Evolutionary conservation across 2,888 invertebrate species (phyloP).

Genomic region (Aleiodes testaceus): DNA sequence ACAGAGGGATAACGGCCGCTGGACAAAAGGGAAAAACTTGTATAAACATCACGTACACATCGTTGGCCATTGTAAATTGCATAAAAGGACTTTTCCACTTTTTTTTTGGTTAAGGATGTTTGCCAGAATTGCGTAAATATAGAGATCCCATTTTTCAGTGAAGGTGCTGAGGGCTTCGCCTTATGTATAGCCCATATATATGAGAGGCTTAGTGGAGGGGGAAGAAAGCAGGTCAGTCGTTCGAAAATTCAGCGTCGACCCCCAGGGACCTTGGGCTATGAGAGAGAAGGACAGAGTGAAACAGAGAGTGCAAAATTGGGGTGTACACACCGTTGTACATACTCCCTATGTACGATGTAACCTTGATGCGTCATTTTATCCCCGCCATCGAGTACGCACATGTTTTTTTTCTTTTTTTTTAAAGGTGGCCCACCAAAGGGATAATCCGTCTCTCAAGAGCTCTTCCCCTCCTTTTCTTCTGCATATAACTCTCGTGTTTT

Average conservation of each 20-base stretch:
- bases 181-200: slow-evolving; percentile 26
- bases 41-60: slow-evolving; percentile 48
- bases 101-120: slow-evolving; percentile 43
- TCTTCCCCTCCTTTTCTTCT: neutral
- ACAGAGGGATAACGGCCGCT: neutral
- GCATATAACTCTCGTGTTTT: slow-evolving; percentile 7
- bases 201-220: slow-evolving; percentile 39
- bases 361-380: slow-evolving; percentile 30
- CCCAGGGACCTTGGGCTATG: slow-evolving; percentile 37
- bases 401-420: neutral
- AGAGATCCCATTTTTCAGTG: slow-evolving; percentile 42
- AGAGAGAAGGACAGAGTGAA: slow-evolving; percentile 33
- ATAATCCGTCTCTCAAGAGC: slow-evolving; percentile 22
- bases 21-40: slow-evolving; percentile 44
- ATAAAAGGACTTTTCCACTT: slow-evolving; percentile 34
- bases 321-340: slow-evolving; percentile 44
- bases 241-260: slow-evolving; percentile 55
- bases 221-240: slow-evolving; percentile 63
- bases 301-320: slow-evolving; percentile 48
- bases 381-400: slow-evolving; percentile 15
- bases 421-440: slow-evolving; percentile 38
- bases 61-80: slow-evolving; percentile 45
- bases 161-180: neutral
- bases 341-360: slow-evolving; percentile 26
- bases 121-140: slow-evolving; percentile 59